These are phyloP conservation scores for Homarus gammarus DNA, from an alignment of 2,888 invertebrate species.

Conservation along the genomic window DNA sequence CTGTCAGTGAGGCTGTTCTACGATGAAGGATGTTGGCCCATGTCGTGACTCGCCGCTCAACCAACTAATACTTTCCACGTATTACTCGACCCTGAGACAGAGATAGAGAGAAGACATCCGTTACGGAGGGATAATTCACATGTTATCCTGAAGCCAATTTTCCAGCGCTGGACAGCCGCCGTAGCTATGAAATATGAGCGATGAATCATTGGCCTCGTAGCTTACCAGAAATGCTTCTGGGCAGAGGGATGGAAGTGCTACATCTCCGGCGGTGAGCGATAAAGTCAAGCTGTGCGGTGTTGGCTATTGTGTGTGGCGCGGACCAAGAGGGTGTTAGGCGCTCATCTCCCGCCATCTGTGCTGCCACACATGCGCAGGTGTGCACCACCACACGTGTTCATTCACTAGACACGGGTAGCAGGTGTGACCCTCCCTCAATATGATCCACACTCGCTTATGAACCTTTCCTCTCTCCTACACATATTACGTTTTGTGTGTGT, in stretches of 20 bases:
- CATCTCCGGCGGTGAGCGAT: not conserved
- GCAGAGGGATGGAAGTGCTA: not conserved
- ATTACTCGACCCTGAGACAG: not conserved
- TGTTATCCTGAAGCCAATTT: not conserved
- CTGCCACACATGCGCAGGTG: too few relatives aligned
- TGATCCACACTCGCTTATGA: too few relatives aligned
- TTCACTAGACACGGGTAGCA: too few relatives aligned
- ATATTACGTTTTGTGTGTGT: too few relatives aligned
- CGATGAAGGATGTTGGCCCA: not conserved
- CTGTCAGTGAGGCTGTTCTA: constrained; percentile 15
- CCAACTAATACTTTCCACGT: not conserved
- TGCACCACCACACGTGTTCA: too few relatives aligned
- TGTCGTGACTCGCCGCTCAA: not conserved
- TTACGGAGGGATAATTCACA: not conserved
- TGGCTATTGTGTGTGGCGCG: not conserved
- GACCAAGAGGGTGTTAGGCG: too few relatives aligned
- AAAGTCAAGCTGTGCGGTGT: not conserved
- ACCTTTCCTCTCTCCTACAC: too few relatives aligned
- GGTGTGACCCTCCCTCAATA: too few relatives aligned
- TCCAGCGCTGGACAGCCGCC: not conserved
- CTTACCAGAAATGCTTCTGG: not conserved
- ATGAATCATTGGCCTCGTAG: not conserved
- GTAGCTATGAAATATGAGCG: not conserved
- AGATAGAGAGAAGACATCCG: not conserved
- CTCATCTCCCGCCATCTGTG: too few relatives aligned